A percentile compares a stretch with the other conserved stretches of the same genome.
These are phyloP conservation scores for Epizoanthus ramosus DNA, from an alignment of 92 coral and sea anemone genomes.

Conservation along the genomic window DNA sequence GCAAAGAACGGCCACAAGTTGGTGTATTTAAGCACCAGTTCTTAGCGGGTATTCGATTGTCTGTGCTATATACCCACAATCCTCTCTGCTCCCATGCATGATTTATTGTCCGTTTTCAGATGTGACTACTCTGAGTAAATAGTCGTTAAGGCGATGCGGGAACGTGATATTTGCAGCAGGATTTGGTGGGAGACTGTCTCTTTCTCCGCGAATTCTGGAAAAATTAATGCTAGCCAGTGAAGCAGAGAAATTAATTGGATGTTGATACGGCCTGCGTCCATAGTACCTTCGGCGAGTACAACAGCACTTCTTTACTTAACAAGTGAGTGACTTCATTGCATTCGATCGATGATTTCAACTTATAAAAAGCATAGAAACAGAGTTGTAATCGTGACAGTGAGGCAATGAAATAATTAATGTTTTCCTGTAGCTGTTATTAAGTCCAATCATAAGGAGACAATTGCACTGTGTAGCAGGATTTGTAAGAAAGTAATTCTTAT, in stretches of 20 bases:
- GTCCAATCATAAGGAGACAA: background rate
- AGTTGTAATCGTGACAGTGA: background rate
- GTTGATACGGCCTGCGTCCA: background rate
- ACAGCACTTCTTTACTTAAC: constrained; percentile 3
- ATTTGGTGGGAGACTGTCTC: background rate
- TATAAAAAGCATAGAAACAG: background rate
- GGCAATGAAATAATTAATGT: background rate
- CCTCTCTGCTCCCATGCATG: constrained; percentile 34
- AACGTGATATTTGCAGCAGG: background rate
- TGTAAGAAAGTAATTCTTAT: background rate
- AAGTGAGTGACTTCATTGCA: constrained; percentile 25
- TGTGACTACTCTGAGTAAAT: constrained; percentile 5
- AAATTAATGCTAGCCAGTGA: background rate
- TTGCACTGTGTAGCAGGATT: background rate
- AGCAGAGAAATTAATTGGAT: background rate
- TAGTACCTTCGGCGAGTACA: background rate
- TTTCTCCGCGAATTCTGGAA: background rate
- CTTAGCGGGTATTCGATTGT: constrained; percentile 30
- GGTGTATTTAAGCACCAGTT: constrained; percentile 20
- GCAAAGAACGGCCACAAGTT: constrained; percentile 29
- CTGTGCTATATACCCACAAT: background rate
- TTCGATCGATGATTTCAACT: background rate
- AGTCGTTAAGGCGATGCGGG: constrained; percentile 7
- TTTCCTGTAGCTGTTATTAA: background rate
- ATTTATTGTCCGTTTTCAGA: constrained; percentile 41